A percentile compares a stretch with the other conserved stretches of the same genome.
phyloP scores from a whole-genome alignment of 2,888 invertebrate species.

The Dryomyza anilis region DNA sequence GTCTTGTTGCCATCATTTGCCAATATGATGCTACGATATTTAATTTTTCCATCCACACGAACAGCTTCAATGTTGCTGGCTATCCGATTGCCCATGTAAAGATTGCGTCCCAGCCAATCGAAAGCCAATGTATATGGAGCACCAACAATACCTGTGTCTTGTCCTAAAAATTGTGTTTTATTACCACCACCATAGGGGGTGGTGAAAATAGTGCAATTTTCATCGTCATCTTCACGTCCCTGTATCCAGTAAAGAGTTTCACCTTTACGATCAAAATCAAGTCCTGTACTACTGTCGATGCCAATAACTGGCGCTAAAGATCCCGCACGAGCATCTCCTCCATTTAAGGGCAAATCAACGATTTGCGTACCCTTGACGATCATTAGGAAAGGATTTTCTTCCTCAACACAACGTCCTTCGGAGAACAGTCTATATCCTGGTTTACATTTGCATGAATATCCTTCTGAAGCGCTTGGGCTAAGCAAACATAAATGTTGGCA shows the following conservation, averaged over 20 bases:
- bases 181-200: slow-evolving; percentile 87
- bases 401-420: slow-evolving; percentile 78
- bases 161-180: slow-evolving; percentile 79
- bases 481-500: slow-evolving; percentile 93
- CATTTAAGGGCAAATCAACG: slow-evolving; percentile 78
- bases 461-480: slow-evolving; percentile 72
- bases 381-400: slow-evolving; percentile 88
- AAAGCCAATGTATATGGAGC: slow-evolving; percentile 91
- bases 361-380: slow-evolving; percentile 89
- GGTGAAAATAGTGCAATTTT: slow-evolving; percentile 84
- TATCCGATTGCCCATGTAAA: slow-evolving; percentile 88
- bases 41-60: slow-evolving; percentile 81
- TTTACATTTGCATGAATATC: slow-evolving; percentile 89
- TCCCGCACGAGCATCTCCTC: slow-evolving; percentile 77
- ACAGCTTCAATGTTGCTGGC: slow-evolving; percentile 92
- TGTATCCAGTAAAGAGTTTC: slow-evolving; percentile 89
- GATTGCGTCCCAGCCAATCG: slow-evolving; percentile 95
- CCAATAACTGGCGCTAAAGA: slow-evolving; percentile 87
- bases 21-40: slow-evolving; percentile 83
- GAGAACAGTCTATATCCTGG: slow-evolving; percentile 77
- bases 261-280: slow-evolving; percentile 90
- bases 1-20: slow-evolving; percentile 86
- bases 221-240: slow-evolving; percentile 75
- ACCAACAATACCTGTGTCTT: slow-evolving; percentile 85
- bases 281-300: slow-evolving; percentile 82